A percentile compares a stretch with the other conserved stretches of the same genome.
Conservation (phyloP, 37 sponge, comb jelly and placozoan species). For the Haliclona indistincta region DNA sequence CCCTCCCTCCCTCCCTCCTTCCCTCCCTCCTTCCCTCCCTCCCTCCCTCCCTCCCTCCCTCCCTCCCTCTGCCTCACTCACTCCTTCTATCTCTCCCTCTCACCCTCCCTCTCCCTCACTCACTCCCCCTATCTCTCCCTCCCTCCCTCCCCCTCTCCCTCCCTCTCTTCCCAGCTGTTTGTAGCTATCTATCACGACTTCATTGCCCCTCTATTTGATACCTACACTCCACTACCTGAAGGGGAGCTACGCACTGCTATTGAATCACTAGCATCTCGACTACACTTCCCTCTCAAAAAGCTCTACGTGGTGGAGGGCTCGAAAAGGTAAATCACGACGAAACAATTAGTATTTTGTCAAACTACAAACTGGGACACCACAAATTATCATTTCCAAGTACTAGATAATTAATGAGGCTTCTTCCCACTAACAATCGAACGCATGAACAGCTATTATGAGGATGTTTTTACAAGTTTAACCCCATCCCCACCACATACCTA, state of each 20-base stretch:
- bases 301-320: conserved; percentile 92
- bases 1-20: background rate
- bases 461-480: too few relatives aligned
- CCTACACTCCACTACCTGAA: conserved; percentile 88
- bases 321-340: conserved; percentile 37
- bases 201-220: conserved; percentile 98
- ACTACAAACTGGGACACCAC: too few relatives aligned
- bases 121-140: too few relatives aligned
- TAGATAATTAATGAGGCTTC: too few relatives aligned
- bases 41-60: background rate
- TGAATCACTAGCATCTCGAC: conserved; percentile 58
- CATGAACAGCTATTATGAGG: too few relatives aligned
- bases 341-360: too few relatives aligned
- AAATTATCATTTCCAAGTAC: too few relatives aligned
- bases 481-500: too few relatives aligned
- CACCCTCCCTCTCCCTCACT: too few relatives aligned
- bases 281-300: conserved; percentile 91
- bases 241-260: conserved; percentile 79
- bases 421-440: too few relatives aligned
- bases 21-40: conserved; percentile 15
- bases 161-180: conserved; percentile 46
- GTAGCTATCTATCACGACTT: conserved; percentile 83
- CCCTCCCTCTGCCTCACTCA: background rate
- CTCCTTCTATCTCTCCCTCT: too few relatives aligned
- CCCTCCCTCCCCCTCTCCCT: background rate